Conservation (phyloP, 2,797 vertebrate species). For the Argentina silus region DNA sequence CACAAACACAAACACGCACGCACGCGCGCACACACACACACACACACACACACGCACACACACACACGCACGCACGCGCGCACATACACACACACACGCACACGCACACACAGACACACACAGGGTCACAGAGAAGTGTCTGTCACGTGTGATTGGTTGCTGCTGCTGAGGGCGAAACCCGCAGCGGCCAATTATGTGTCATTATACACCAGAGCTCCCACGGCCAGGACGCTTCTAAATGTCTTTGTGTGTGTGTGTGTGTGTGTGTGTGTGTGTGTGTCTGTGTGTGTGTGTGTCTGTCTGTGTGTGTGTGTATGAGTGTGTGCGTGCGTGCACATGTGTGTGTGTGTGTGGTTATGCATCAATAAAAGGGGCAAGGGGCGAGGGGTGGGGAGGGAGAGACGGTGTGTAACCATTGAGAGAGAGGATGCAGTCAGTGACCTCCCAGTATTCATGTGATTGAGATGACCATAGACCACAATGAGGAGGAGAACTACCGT, state of each 20-base stretch:
- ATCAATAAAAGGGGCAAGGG: conserved; percentile 38
- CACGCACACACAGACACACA: no score
- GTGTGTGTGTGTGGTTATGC: conserved; percentile 47
- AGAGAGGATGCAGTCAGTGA: conserved; percentile 60
- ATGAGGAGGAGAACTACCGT: neutral
- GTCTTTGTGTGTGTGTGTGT: conserved; percentile 24
- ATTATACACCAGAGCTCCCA: conserved; percentile 74
- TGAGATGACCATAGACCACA: conserved; percentile 4
- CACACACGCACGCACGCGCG: no score
- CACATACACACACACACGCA: neutral
- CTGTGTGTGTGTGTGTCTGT: conserved; percentile 1
- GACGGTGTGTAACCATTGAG: conserved; percentile 52
- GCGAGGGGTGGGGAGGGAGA: neutral
- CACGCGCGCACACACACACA: neutral
- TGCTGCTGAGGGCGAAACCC: conserved; percentile 66
- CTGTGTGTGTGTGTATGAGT: neutral
- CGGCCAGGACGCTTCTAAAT: conserved; percentile 46
- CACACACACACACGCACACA: neutral
- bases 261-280: conserved; percentile 31
- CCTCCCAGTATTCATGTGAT: conserved; percentile 57
- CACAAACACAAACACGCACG: no score
- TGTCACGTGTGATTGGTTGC: conserved; percentile 74
- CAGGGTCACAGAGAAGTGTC: conserved; percentile 66
- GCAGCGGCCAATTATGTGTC: conserved; percentile 77
- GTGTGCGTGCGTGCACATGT: neutral